A percentile compares a stretch with the other conserved stretches of the same genome.
Conservation (phyloP, 2,113 vertebrate species). For the Chloebia gouldiae region DNA sequence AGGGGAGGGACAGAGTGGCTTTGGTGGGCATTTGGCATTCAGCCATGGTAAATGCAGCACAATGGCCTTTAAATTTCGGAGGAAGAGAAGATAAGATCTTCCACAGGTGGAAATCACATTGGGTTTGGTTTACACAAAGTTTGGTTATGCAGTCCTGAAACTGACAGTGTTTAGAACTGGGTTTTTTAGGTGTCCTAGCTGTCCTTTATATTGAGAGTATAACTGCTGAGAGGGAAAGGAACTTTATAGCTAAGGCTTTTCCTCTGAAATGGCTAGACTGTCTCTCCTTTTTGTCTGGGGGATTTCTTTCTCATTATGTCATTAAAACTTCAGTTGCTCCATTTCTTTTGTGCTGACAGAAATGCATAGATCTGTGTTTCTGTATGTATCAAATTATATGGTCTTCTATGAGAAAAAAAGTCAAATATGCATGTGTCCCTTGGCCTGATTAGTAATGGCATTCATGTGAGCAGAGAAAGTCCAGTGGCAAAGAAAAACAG, state of each 20-base stretch:
- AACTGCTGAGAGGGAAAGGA: not conserved
- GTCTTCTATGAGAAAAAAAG: slow-evolving; percentile 6
- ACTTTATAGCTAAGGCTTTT: slow-evolving; percentile 27
- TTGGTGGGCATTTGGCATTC: not conserved
- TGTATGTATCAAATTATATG: slow-evolving; percentile 28
- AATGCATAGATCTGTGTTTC: not conserved
- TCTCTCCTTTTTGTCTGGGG: slow-evolving; percentile 8
- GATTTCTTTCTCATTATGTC: slow-evolving; percentile 54
- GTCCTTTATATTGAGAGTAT: not conserved
- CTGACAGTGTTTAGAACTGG: not conserved
- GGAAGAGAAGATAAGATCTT: not conserved
- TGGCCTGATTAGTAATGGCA: slow-evolving; percentile 19
- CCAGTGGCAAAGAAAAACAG: not conserved
- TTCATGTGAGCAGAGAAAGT: not conserved
- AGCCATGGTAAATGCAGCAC: not conserved
- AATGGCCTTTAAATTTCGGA: not conserved
- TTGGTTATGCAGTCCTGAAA: not conserved
- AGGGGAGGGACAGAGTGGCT: not conserved
- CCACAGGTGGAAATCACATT: not conserved
- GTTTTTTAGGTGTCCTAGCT: not conserved
- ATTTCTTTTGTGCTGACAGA: slow-evolving; percentile 29
- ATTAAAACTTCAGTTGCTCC: slow-evolving; percentile 36
- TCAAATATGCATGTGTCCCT: not conserved
- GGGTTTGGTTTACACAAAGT: not conserved
- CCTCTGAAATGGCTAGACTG: not conserved